Base-by-base conservation (phyloP, 2,797 vertebrate species). In the Melanotaenia pygmaea region DNA sequence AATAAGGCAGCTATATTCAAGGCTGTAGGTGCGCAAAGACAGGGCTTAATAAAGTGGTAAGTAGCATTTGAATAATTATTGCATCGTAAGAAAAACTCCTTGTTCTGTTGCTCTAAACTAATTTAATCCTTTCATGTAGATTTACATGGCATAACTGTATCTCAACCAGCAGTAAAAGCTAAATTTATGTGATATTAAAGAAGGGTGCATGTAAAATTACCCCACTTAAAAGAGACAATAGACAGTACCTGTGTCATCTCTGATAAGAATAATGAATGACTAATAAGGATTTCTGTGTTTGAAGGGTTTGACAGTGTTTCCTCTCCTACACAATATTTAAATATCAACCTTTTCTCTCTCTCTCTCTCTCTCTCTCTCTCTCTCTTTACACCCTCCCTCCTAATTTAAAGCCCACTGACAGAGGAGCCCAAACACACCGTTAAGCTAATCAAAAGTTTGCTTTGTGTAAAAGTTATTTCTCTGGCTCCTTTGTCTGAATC, bases 391-490 rank as follows among this genome's bases (percentile, higher is more conserved):
- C 73, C 79, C 83, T 88, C 88, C 11, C 47, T 2, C 20, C n/a
- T 22, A 84, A 80, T 81, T 86, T 82, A 82, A 88, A 89, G 84
- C 84, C 79, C 75, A 45, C 76, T 70, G 80, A 74, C 76, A 57
- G 67, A 50, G 74, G 82, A 74, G 68, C 22, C 77, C 79, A 61
- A 86, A 88, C 63, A 53, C 1, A 0, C 13, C 76, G 37, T 81
- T 82, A 56, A 14, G 76, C 86, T 84, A 74, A 89, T 90, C 85
- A 90, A 88, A 93, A 92, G 89, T 93, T 91, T 84, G 70, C 77
- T 80, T 78, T 86, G 79, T 64, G 76, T 35, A 58, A 75, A 89
- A 91, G 77, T 86, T 80, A 59, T 74, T 65, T 73, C 56, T 28
- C 40, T 40, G 30, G 14, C 37, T 43, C 40, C 53, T 64, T 85